Conservation (phyloP, 2,113 vertebrate genomes). For the Crypturellus undulatus region DNA sequence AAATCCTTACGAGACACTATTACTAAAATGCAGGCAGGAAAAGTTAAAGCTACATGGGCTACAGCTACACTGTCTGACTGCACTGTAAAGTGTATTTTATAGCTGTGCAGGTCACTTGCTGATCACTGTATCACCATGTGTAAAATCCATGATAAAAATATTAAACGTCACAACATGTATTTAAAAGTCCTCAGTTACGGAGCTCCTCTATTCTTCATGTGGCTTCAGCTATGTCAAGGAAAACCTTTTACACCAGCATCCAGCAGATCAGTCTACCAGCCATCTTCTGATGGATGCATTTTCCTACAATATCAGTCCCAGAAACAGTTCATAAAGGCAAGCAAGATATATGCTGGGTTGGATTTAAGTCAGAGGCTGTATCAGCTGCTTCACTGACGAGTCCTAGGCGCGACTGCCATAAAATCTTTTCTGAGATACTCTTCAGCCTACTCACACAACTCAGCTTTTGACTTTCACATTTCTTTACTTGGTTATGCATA, state of each 20-base stretch:
- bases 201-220: not conserved
- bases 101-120: not conserved
- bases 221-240: not conserved
- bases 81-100: not conserved
- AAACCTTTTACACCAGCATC: not conserved
- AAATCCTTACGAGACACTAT: not conserved
- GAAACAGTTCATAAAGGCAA: not conserved
- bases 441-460: not conserved
- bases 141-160: not conserved
- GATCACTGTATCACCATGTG: not conserved
- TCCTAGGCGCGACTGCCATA: not conserved
- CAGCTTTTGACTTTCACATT: not conserved
- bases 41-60: not conserved
- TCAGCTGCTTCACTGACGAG: fast-evolving
- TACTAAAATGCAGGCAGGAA: not conserved
- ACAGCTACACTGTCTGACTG: not conserved
- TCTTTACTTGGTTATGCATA: not conserved
- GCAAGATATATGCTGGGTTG: fast-evolving
- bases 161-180: not conserved
- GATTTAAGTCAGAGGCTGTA: not conserved
- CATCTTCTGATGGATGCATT: not conserved
- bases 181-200: not conserved
- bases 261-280: not conserved
- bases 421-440: not conserved
- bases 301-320: not conserved